Conservation (phyloP, 2,888 invertebrate genomes). For the Villa cingulata region DNA sequence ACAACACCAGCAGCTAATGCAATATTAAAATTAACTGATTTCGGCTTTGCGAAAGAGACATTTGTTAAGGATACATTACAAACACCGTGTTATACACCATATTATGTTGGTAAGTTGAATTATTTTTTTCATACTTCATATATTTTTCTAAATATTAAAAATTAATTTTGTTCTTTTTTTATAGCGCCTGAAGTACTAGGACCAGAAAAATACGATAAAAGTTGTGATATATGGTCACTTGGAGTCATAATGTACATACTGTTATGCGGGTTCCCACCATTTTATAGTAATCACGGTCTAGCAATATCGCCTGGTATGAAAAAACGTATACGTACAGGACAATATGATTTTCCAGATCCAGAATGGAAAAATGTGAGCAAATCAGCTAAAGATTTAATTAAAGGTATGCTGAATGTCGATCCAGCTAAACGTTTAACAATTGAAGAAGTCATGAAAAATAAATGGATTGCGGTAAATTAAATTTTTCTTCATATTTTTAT, state of each 20-base stretch:
- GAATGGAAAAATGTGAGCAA: constrained; percentile 91
- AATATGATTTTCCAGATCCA: constrained; percentile 92
- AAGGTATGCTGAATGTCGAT: constrained; percentile 87
- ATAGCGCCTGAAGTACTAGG: constrained; percentile 65
- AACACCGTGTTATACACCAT: constrained; percentile 98
- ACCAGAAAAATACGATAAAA: constrained; percentile 95
- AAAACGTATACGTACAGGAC: constrained; percentile 71
- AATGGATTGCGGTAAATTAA: constrained; percentile 62
- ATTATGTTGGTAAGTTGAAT: constrained; percentile 78
- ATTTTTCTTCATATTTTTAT: not conserved
- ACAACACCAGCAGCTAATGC: constrained; percentile 60
- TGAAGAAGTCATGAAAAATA: constrained; percentile 75
- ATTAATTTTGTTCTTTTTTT: not conserved
- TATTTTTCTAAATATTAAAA: not conserved
- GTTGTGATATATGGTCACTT: constrained; percentile 98
- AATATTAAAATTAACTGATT: constrained; percentile 92
- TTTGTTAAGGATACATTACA: constrained; percentile 73
- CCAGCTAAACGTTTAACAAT: constrained; percentile 81
- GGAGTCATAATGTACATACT: constrained; percentile 99
- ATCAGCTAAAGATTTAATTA: constrained; percentile 91
- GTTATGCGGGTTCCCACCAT: constrained; percentile 97
- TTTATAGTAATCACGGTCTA: constrained; percentile 93
- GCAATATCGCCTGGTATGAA: constrained; percentile 99
- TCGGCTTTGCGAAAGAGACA: constrained; percentile 97
- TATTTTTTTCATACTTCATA: not conserved